phyloP scores from a whole-genome alignment of 2,888 invertebrate genomes.

The Geotrupes spiniger region DNA sequence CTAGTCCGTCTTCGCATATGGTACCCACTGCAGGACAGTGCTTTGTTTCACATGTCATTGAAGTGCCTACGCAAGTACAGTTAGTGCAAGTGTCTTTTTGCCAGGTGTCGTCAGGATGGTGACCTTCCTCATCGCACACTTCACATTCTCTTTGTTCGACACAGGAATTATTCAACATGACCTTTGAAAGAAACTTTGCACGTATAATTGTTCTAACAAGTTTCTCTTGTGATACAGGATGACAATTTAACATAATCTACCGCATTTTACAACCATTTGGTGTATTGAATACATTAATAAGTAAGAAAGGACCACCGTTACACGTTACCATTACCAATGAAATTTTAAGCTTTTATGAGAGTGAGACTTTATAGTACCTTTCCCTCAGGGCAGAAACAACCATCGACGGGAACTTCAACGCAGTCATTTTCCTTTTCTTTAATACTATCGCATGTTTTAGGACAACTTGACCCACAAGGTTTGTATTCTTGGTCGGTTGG shows the following conservation, averaged over 20 bases:
- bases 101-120: conserved; percentile 68
- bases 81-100: conserved; percentile 68
- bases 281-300: too few species aligned
- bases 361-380: conserved; percentile 54
- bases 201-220: too few species aligned
- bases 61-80: conserved; percentile 65
- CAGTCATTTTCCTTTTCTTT: conserved; percentile 47
- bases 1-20: conserved; percentile 61
- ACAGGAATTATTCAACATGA: conserved; percentile 70
- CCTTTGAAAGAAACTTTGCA: too few species aligned
- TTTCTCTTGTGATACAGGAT: too few species aligned
- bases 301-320: too few species aligned
- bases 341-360: too few species aligned
- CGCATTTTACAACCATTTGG: too few species aligned
- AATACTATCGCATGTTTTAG: conserved; percentile 64
- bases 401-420: conserved; percentile 57
- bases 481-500: conserved; percentile 51
- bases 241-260: too few species aligned
- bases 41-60: conserved; percentile 63
- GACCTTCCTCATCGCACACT: conserved; percentile 72
- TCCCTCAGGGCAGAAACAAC: conserved; percentile 81
- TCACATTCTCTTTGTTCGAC: conserved; percentile 64
- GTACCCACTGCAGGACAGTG: conserved; percentile 57
- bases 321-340: too few species aligned
- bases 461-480: conserved; percentile 61